Evolutionary conservation across 1,140 invertebrate genomes (phyloP), one percentile per base, ranked within the genome.

Genomic region (Archivesica marissinica): DNA sequence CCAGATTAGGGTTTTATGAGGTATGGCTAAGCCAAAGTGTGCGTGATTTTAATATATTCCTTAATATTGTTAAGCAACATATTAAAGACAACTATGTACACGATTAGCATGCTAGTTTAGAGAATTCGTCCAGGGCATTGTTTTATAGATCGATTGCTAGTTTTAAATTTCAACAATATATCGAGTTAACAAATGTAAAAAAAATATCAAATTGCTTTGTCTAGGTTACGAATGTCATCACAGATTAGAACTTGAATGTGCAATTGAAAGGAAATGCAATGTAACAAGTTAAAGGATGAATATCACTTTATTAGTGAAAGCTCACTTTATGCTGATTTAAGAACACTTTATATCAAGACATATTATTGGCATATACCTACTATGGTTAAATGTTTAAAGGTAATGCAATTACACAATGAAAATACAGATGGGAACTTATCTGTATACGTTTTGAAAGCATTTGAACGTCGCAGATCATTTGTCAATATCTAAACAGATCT

Each of bases 11-110:
- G 66, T 56, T 74, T 68, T 66, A 41, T 35, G 70, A 54, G 4
- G 50, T 35, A 9, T 75, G 25, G 23, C 11, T 7, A 3, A 39
- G 2, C 2, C 20, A 25, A 35, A 17, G 4, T 15, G 52, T 38
- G 2, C 17, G 23, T 15, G 39, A 38, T 7, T n/a, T 3, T 15
- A 38, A 25, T 56, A 25, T 28, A 2, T 38, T 30, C 33, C n/a
- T 59, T 38, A 28, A 1, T 39, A 15, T 59, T n/a, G 38, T 66
- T 79, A 66, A 79, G 17, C 54, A 64, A 44, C 39, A 59, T 44
- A 9, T 64, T 9, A 15, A 25, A 9, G 68, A 52, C 30, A 50
- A 74, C 15, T 39, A 41, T 64, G n/a, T 79, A 4, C 39, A 79
- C 23, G 33, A 66, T 64, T 79, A 38, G 30, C n/a, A 66, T 41